Evolutionary conservation across 2,113 vertebrate genomes (phyloP), one percentile per base, ranked within the genome.

Genomic region (Merops nubicus): DNA sequence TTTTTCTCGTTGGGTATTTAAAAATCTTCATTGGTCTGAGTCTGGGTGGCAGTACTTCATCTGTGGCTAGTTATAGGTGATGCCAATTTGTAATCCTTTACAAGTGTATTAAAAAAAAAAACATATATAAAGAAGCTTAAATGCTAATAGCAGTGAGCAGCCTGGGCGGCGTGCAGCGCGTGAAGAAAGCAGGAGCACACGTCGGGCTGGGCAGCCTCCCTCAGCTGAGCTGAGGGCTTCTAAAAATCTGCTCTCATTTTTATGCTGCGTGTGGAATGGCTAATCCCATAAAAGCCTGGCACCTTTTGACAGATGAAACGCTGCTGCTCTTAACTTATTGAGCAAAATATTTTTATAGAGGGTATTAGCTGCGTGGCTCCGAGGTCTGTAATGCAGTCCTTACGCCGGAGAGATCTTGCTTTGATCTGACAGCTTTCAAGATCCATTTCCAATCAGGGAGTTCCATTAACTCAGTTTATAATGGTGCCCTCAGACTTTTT

Each of bases 401-500:
- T 91, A 33, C 72, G 77, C 4, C 2, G 86, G 83, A 56, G 84
- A 78, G 88, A 94, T 96, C 85, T 93, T 84, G 88, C 96, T 97
- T 95, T 96, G 93, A 96, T 96, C 92, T 97, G 95, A 72, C 92
- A 91, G 93, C 96, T 96, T 96, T 96, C 96, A 97, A 91, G 96
- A 96, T 92, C 91, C 92, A 73, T 96, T 95, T 89, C 95, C 95
- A 91, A 87, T 94, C 92, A 60, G 80, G 19, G 68, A 64, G 80
- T 93, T 94, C 88, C 92, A 94, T 93, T 95, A 94, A 84, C 91
- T 95, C 83, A 89, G 92, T 87, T 97, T 91, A 63, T 92, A 93
- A 60, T 87, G 91, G 96, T 77, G 76, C 85, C 95, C 93, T 97
- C 83, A 33, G 88, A 96, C 83, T 92, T 16, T 45, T 70, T 78